Conservation (phyloP, 2,797 vertebrate genomes). For the Mormyrops boulengeri region DNA sequence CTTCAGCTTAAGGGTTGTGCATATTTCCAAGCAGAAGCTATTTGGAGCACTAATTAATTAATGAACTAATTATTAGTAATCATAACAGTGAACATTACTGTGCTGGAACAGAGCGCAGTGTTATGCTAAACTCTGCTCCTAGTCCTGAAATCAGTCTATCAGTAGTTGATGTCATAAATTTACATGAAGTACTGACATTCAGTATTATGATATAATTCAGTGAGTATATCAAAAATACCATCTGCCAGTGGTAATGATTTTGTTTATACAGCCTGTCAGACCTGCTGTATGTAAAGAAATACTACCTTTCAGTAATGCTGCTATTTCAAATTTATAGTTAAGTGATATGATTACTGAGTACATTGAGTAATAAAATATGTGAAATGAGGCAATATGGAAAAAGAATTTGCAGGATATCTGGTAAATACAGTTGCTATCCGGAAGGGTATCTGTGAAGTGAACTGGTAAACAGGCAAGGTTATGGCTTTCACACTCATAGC, state of each 20-base stretch:
- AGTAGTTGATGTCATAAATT: neutral
- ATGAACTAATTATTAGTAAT: neutral
- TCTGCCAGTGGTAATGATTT: neutral
- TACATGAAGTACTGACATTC: neutral
- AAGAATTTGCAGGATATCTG: neutral
- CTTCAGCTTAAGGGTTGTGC: neutral
- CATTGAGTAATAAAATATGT: neutral
- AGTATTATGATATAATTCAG: neutral
- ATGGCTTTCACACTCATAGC: neutral
- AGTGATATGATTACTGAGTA: neutral
- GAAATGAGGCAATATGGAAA: neutral
- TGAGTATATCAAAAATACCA: constrained; percentile 4
- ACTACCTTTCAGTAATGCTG: neutral
- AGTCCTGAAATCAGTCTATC: neutral
- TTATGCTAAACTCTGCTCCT: neutral
- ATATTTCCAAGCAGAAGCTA: neutral
- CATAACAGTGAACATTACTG: neutral
- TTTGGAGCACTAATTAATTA: neutral
- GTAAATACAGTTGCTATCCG: neutral
- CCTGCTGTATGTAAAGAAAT: neutral
- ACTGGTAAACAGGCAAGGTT: neutral
- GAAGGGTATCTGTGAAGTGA: neutral
- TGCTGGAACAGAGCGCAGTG: neutral
- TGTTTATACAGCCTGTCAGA: neutral
- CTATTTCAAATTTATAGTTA: neutral